Evolutionary conservation across 2,113 vertebrate genomes (phyloP), one percentile per base, ranked within the genome.

Genomic region (Plotosus lineatus): DNA sequence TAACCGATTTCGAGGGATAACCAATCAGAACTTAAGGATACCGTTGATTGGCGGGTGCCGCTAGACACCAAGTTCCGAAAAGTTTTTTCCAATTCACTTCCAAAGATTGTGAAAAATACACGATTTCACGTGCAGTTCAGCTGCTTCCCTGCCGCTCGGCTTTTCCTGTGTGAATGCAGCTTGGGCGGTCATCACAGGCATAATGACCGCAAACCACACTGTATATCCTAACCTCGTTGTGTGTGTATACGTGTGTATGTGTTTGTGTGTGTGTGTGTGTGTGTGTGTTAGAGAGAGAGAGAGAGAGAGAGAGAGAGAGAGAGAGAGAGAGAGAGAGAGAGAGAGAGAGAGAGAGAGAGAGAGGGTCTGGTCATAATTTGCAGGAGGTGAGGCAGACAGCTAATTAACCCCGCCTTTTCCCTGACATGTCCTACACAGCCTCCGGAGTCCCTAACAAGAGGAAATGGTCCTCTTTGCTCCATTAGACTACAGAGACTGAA

Each of bases 351-450:
- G 23, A 55, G 77, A 61, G 75, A 81, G 60, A 69, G 48, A 48
- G 36, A 46, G 26, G 48, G 55, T 78, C 85, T 83, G 77, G 72
- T 79, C 55, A 42, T 60, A 76, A 80, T 86, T 82, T 77, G 77
- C 77, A 76, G 77, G 79, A 73, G 80, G 76, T 40, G 63, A 79
- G 42, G 66, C 72, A 80, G 82, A 82, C 55, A 84, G 79, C 80
- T 78, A 86, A 84, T 84, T 86, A 86, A 82, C 85, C 82, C 76
- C 12, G 75, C 69, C 69, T 65, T 69, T 68, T 85, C 66, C 53
- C 75, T 73, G 72, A 33, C 81, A 80, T 80, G 84, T 85, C 84
- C 78, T 53, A 76, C 61, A 76, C 50, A 31, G 77, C 81, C 77
- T 82, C 84, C 58, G 15, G 77, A 80, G 65, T 66, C 74, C 63